phyloP scores from a whole-genome alignment of 2,797 vertebrate species.

The Orestias chungarensis region DNA sequence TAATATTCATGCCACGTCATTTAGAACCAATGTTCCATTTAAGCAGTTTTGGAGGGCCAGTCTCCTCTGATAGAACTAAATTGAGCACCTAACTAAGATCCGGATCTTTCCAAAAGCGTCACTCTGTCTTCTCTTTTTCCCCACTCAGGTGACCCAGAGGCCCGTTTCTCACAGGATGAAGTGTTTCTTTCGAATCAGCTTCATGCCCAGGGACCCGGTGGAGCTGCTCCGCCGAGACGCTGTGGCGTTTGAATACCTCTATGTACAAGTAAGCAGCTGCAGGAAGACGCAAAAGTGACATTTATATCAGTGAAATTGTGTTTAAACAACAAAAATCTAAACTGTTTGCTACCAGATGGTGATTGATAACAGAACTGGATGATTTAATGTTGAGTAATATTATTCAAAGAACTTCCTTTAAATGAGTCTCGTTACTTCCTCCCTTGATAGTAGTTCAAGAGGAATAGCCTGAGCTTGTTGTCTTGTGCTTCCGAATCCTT shows the following conservation, averaged over 20 bases:
- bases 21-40: constrained; percentile 26
- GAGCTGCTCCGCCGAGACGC: constrained; percentile 94
- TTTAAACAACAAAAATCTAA: not conserved
- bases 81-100: not conserved
- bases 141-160: constrained; percentile 91
- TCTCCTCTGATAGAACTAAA: constrained; percentile 5
- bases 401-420: not conserved
- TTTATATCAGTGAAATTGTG: not conserved
- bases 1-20: constrained; percentile 63
- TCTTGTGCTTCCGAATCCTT: constrained; percentile 22
- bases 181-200: constrained; percentile 96
- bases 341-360: not conserved
- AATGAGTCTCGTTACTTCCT: constrained; percentile 23
- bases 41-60: constrained; percentile 22
- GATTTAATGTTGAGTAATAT: not conserved
- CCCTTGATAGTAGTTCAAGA: constrained; percentile 34
- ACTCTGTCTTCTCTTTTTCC: not conserved
- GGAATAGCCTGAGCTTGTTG: constrained; percentile 31
- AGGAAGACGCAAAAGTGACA: not conserved
- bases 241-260: constrained; percentile 97
- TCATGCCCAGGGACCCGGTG: constrained; percentile 96
- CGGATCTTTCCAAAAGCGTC: not conserved
- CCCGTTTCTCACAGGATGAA: constrained; percentile 95
- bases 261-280: constrained; percentile 70
- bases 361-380: not conserved